These are phyloP conservation scores for Protobothrops mucrosquamatus DNA, from an alignment of 2,113 vertebrate genomes.

Conservation along the genomic window DNA sequence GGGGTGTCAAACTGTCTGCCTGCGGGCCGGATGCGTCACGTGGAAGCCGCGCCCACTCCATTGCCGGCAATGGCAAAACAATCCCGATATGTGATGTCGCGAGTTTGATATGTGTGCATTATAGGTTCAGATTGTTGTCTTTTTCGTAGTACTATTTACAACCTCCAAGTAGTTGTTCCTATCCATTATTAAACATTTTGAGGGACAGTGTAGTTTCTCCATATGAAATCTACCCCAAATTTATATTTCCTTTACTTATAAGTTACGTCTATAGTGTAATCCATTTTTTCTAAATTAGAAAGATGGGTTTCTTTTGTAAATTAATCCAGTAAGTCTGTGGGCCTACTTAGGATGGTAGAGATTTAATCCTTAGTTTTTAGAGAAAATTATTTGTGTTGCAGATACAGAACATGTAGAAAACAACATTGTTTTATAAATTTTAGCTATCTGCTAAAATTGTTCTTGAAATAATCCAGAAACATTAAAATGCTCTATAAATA, in stretches of 20 bases:
- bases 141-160: not conserved
- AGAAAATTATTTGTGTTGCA: not conserved
- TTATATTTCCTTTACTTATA: not conserved
- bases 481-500: not conserved
- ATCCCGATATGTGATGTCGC: too few species aligned
- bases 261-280: not conserved
- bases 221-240: not conserved
- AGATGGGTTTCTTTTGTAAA: not conserved
- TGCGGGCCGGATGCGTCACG: too few species aligned
- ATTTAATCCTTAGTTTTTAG: not conserved
- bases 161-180: not conserved
- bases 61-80: too few species aligned
- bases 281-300: not conserved
- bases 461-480: not conserved
- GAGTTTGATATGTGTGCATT: not conserved
- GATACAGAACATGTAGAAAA: not conserved
- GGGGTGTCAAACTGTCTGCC: too few species aligned
- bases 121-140: not conserved
- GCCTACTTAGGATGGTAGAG: not conserved
- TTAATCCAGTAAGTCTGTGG: not conserved
- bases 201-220: not conserved
- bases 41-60: too few species aligned
- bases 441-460: not conserved
- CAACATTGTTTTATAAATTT: not conserved
- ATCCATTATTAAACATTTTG: not conserved